Evolutionary conservation across 2,797 vertebrate species (phyloP), one percentile per base, ranked within the genome.

Genomic region (Petrocephalus sullivani): DNA sequence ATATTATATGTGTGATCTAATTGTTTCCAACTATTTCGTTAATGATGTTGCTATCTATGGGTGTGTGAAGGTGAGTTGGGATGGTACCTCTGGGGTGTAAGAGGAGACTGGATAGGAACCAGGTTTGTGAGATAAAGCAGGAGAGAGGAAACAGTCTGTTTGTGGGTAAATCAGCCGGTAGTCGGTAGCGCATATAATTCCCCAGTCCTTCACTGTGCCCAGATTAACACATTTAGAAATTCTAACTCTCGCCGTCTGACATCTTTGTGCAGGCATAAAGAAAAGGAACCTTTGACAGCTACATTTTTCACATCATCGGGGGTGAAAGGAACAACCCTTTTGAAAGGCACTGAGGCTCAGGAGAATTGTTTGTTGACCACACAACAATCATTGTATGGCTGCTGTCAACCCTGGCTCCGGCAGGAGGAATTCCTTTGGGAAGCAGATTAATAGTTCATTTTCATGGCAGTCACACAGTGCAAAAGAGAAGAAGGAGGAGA

Each of bases 361-460:
- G 94, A 92, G 95, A 96, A 96, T 96, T 96, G 95, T 96, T 96
- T 96, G 95, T 96, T 96, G 95, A 96, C 95, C 95, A 92, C 93
- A 95, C 94, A 96, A 96, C 95, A 95, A 95, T 91, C 93, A 88
- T 93, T 92, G 94, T 93, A 92, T 91, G 93, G 95, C 93, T 92
- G 93, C 94, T 96, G 96, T 95, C 96, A 96, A 93, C 93, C 93
- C 92, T 87, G 88, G 87, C 90, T 91, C 90, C 93, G 93, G 92
- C 91, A 90, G 91, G 91, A 93, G 93, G 93, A 96, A 96, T 96
- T 95, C 95, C 93, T 95, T 95, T 95, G 94, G 95, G 94, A 94
- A 95, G 92, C 94, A 96, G 94, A 96, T 95, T 95, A 94, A 96
- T 96, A 95, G 94, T 94, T 95, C 92, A 95, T 95, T 96, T 96